Base-by-base conservation (phyloP, 2,888 invertebrate species). In the Hyposoter didymator region DNA sequence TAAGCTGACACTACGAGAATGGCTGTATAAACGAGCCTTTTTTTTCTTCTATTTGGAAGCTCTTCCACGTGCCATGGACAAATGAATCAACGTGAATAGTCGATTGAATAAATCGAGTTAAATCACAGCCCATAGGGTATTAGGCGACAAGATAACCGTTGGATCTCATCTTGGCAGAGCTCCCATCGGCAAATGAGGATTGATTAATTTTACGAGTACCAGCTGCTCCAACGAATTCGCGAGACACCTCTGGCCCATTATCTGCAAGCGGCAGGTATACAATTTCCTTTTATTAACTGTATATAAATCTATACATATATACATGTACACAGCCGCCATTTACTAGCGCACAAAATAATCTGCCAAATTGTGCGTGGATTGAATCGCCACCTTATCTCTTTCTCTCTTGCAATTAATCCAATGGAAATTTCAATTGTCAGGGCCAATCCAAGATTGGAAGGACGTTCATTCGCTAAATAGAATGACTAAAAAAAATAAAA, bases 181-280 rank as follows among this genome's bases (percentile, higher is more conserved):
- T 79, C 43, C 70, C 47, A 78, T 78, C 74, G 85, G 78, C 82
- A 82, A 85, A 84, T 85, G 72, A 78, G 82, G 79, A 74, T 89
- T 89, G 90, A 92, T 92, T 89, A 90, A 91, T 92, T 92, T 90
- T 70, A 87, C 88, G 87, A 89, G 89, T 89, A 90, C 88, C 91
- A 92, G 90, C 90, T 91, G 91, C 85, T 87, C 64, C 75, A 43
- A 49, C 84, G 88, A 87, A 86, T 90, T 88, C 84, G 89, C 88
- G 89, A 88, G 89, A 88, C 89, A 90, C 87, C 88, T 85, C 79
- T 80, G 67, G 76, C 83, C 19, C 73, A 47, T 82, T 79, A 82
- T 28, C 45, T 55, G 22, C 39, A 49, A 75, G 72, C 39, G 70
- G 39, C 39, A 78, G 39, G 32, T 59, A 59, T 59, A 59, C 32